A percentile compares a stretch with the other conserved stretches of the same genome.
Evolutionary conservation across 1,140 invertebrate species (phyloP).

Genomic region (Eriosoma lanigerum): DNA sequence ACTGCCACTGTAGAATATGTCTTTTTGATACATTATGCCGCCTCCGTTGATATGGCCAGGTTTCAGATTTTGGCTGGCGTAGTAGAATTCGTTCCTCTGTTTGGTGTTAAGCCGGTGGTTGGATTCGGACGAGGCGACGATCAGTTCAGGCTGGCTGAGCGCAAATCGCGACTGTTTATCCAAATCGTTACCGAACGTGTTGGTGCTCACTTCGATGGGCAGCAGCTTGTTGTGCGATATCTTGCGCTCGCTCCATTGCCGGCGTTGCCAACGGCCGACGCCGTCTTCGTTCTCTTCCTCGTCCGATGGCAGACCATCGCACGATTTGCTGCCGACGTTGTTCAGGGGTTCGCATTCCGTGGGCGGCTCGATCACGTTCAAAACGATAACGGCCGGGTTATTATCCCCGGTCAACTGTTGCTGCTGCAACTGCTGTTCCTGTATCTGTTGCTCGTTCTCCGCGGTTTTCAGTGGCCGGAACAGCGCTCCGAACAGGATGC

Average conservation of each 20-base stretch:
- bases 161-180: slow-evolving; percentile 30
- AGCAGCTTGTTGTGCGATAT: background rate
- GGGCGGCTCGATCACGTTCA: slow-evolving; percentile 34
- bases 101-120: slow-evolving; percentile 56
- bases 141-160: slow-evolving; percentile 67
- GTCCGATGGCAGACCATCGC: background rate
- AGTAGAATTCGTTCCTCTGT: slow-evolving; percentile 42
- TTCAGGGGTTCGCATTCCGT: slow-evolving; percentile 20
- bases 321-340: background rate
- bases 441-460: background rate
- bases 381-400: background rate
- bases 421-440: background rate
- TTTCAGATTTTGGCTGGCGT: slow-evolving; percentile 47
- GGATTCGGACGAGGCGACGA: slow-evolving; percentile 53
- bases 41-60: background rate
- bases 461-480: slow-evolving; percentile 66
- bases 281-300: slow-evolving; percentile 11
- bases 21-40: slow-evolving; percentile 77
- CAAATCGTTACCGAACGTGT: slow-evolving; percentile 39
- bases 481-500: slow-evolving; percentile 79
- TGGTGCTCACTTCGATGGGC: slow-evolving; percentile 39
- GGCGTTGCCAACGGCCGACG: slow-evolving; percentile 52
- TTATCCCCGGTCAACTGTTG: background rate
- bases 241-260: background rate
- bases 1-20: slow-evolving; percentile 84